Percentiles rank a stretch among this genome's conserved stretches.
Conservation (phyloP, 1,140 invertebrate species). For the Teleopsis dalmanni region DNA sequence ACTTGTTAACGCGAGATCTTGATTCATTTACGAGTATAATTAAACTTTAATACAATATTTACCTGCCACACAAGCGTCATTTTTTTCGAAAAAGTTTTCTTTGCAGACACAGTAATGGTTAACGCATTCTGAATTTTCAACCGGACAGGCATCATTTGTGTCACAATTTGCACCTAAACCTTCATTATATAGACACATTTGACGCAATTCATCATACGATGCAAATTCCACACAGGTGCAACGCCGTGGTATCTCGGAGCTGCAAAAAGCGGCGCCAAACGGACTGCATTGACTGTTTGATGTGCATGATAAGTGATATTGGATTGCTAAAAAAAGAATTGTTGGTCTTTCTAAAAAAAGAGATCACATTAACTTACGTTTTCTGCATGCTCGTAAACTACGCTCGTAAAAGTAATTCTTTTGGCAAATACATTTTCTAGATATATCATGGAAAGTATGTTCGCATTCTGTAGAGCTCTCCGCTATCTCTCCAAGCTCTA, state of each 20-base stretch:
- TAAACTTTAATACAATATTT: no score
- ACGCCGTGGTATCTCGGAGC: conserved; percentile 27
- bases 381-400: conserved; percentile 34
- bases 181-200: conserved; percentile 33
- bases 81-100: conserved; percentile 38
- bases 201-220: conserved; percentile 32
- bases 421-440: conserved; percentile 41
- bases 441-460: conserved; percentile 29
- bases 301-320: conserved; percentile 39
- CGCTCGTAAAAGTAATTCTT: conserved; percentile 39
- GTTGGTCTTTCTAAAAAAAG: not conserved
- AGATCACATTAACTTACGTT: conserved; percentile 23
- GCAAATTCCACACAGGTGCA: conserved; percentile 41
- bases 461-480: conserved; percentile 40
- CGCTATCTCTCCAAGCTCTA: conserved; percentile 42
- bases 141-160: conserved; percentile 29
- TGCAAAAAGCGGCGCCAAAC: conserved; percentile 36
- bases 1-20: no score
- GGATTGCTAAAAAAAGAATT: conserved; percentile 24
- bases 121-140: conserved; percentile 43
- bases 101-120: conserved; percentile 42
- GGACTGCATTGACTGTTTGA: conserved; percentile 42
- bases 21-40: no score
- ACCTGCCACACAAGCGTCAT: conserved; percentile 33
- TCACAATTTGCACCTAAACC: conserved; percentile 37